Percentiles rank a stretch among this genome's conserved stretches.
phyloP scores from a whole-genome alignment of 2,797 vertebrate genomes.

The Myiotriccus ornatus region DNA sequence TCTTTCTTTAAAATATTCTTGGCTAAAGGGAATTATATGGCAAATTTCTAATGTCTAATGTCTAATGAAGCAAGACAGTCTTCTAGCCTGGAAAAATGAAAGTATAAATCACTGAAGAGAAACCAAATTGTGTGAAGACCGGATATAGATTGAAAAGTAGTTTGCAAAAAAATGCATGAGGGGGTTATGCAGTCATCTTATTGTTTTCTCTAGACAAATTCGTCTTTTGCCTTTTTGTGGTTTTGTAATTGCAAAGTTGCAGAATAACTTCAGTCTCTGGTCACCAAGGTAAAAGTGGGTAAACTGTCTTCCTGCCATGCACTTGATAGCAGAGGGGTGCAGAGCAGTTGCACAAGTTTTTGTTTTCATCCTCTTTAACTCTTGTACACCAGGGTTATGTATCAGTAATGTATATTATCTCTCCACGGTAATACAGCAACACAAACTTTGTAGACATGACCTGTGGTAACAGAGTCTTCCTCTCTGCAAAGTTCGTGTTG shows the following conservation, averaged over 20 bases:
- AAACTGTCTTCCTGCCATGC: not conserved
- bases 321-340: not conserved
- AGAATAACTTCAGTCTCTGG: not conserved
- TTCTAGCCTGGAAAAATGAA: not conserved
- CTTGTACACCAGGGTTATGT: not conserved
- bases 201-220: not conserved
- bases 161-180: not conserved
- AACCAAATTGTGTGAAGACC: not conserved
- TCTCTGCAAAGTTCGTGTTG: not conserved
- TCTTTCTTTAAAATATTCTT: not conserved
- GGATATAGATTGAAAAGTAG: not conserved
- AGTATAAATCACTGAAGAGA: not conserved
- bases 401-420: not conserved
- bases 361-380: not conserved
- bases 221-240: not conserved
- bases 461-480: not conserved
- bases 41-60: not conserved
- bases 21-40: not conserved
- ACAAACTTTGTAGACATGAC: not conserved
- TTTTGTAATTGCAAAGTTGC: not conserved
- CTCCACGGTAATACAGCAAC: not conserved
- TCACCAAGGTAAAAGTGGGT: not conserved
- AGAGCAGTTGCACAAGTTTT: not conserved
- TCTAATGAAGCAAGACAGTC: not conserved
- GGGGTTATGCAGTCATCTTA: accelerated